Evolutionary conservation across 1,140 invertebrate species (phyloP), one percentile per base, ranked within the genome.

Genomic region (Trypoxylus dichotomus): DNA sequence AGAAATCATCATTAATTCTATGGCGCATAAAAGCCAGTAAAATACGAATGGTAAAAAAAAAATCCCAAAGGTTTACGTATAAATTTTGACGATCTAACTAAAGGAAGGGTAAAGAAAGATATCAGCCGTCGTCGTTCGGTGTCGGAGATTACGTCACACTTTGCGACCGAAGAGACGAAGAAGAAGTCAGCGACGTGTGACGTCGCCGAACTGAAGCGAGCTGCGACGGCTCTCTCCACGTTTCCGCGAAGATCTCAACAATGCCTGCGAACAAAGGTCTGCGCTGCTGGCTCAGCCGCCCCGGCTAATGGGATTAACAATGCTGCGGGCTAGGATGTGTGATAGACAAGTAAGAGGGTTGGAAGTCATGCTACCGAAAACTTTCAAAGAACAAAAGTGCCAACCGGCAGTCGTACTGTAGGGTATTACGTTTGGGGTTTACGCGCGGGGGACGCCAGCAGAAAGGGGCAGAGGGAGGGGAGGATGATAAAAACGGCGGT

Each of bases 261-360:
- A 81, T 81, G 75, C 75, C 37, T 71, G 60, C 47, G 80, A 81
- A 81, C 80, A 81, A 81, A 81, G 80, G 80, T 81, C 80, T 71
- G 60, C 76, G 60, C 60, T 68, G 60, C 60, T 68, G 80, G 76
- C 78, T 79, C 76, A 79, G 78, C 54, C 47, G 78, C 54, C 47
- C 60, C 80, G 75, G 77, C 80, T 81, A 81, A 81, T 81, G 80
- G 80, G 80, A 81, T 81, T 81, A 81, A 81, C 80, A 81, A 81
- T 79, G 80, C 80, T 79, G 71, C 78, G 79, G 80, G 80, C 80
- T 76, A 81, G 78, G 80, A 81, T 79, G 80, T 81, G 80, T 81
- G 80, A 81, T 79, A 81, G 80, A 81, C 80, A 79, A 79, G 76
- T 37, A 79, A 76, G 76, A 77, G 72, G 72, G 41, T 43, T 74